A percentile compares a stretch with the other conserved stretches of the same genome.
Evolutionary conservation across 2,113 vertebrate species (phyloP).

Genomic region (Phylloscopus trochiloides): DNA sequence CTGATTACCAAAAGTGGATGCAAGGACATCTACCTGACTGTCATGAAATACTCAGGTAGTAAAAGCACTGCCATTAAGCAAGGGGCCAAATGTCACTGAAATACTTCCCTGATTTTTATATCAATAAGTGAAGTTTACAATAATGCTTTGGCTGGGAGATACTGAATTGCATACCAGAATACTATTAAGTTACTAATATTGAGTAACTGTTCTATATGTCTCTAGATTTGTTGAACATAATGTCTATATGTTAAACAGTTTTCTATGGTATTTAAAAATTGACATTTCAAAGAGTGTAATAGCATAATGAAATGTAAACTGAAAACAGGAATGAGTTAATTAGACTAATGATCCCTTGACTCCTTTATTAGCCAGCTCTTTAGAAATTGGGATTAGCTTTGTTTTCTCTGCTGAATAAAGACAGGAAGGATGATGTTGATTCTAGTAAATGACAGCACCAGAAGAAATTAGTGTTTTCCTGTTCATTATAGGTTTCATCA

Average conservation of each 20-base stretch:
- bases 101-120: background rate
- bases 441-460: conserved; percentile 70
- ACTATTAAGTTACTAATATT: conserved; percentile 2
- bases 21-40: background rate
- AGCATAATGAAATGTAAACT: conserved; percentile 74
- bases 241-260: conserved; percentile 60
- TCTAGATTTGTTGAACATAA: conserved; percentile 22
- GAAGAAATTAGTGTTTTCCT: conserved; percentile 63
- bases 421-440: conserved; percentile 68
- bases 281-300: conserved; percentile 69
- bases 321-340: conserved; percentile 72
- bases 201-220: conserved; percentile 38
- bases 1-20: background rate
- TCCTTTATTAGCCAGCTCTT: conserved; percentile 71
- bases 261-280: conserved; percentile 67
- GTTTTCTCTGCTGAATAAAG: conserved; percentile 73
- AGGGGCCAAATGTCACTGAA: background rate
- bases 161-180: background rate
- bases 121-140: background rate
- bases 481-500: conserved; percentile 26
- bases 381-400: conserved; percentile 73
- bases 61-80: background rate
- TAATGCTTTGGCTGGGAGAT: background rate
- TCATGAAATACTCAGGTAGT: background rate
- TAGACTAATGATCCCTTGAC: conserved; percentile 74